phyloP scores from a whole-genome alignment of 1,140 invertebrate genomes.

The Vollenhovia emeryi region DNA sequence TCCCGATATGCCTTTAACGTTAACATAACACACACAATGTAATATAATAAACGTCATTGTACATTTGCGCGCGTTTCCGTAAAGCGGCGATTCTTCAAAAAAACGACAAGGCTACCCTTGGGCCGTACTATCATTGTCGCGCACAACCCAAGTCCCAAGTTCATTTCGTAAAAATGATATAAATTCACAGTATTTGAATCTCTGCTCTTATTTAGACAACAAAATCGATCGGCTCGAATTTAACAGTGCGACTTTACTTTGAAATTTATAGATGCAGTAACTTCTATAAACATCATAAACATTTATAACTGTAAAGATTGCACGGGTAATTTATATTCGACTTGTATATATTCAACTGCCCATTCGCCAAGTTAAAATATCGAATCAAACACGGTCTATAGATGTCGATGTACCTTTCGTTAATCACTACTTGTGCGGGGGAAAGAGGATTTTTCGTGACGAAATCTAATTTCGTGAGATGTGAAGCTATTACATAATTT shows the following conservation, averaged over 20 bases:
- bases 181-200: neutral
- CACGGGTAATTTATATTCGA: neutral
- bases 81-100: neutral
- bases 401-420: neutral
- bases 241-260: neutral
- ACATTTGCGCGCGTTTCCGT: neutral
- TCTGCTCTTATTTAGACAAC: neutral
- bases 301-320: neutral
- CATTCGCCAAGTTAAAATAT: neutral
- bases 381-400: neutral
- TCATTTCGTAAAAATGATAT: neutral
- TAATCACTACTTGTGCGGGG: neutral
- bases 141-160: neutral
- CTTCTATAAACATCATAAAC: neutral
- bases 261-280: neutral
- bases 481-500: conserved; percentile 21
- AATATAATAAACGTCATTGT: conserved; percentile 16
- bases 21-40: conserved; percentile 8
- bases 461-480: neutral
- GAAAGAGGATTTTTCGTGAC: conserved; percentile 3
- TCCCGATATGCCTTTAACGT: conserved; percentile 17
- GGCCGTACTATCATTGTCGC: neutral
- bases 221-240: neutral
- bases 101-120: neutral
- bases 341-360: too few relatives aligned